Evolutionary conservation across 2,113 vertebrate species (phyloP), one percentile per base, ranked within the genome.

Genomic region (Toxotes jaculatrix): DNA sequence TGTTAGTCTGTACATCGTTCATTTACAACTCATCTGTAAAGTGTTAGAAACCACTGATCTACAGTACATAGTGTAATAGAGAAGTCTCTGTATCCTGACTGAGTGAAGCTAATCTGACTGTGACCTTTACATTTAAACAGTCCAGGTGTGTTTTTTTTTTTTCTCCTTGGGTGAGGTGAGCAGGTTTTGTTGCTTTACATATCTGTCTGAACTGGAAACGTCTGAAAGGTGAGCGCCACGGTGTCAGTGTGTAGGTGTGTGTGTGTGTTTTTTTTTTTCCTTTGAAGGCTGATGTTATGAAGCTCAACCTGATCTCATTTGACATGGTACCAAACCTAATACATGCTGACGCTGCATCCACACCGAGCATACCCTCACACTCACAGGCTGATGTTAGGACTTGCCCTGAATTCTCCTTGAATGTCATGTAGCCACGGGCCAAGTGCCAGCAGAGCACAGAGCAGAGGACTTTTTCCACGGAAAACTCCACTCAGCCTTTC

Each of bases 341-440:
- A 38, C 27, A 51, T 82, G 84, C 83, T 80, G 67, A 90, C 31
- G 43, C 56, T 62, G 77, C 66, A 66, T 36, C 65, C 36, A 53
- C 53, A 6, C 64, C 27, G 69, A 78, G 80, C 38, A 62, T 65
- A 77, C 49, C 67, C 51, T 60, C 36, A 72, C 42, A 78, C 27
- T 27, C 43, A 34, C 68, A 53, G 65, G 74, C 27, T 21, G 80
- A 17, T 92, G 91, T 91, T 80, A 71, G 43, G 76, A 85, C 89
- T 87, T 89, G 88, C 68, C 70, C 79, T 55, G 45, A 53, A 82
- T 89, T 90, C 77, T 89, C 72, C 75, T 59, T 49, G 34, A 74
- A 81, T 84, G 77, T 79, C 67, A 74, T 66, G 76, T 43, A 72
- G 80, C 79, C 43, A 74, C 27, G n/a, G 78, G 78, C 70, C 70